Evolutionary conservation across 1,140 invertebrate species (phyloP).

Genomic region (Drosophila kurseongensis): DNA sequence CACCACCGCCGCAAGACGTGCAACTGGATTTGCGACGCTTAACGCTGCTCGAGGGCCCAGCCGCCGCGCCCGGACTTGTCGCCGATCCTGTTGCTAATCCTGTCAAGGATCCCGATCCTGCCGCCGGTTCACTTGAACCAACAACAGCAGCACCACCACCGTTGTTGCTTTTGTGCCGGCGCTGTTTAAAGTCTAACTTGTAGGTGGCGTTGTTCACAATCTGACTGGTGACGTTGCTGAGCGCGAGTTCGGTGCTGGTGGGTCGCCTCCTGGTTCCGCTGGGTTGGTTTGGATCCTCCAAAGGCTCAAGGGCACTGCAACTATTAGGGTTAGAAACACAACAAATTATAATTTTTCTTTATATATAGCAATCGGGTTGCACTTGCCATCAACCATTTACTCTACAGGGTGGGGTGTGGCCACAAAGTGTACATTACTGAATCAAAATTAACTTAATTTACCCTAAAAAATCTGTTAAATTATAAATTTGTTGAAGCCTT

Average conservation of each 20-base stretch:
- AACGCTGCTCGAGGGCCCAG: constrained; percentile 21
- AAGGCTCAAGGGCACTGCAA: constrained; percentile 64
- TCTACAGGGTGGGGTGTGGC: constrained; percentile 15
- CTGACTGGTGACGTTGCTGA: constrained; percentile 71
- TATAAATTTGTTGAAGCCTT: neutral
- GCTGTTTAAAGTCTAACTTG: constrained; percentile 72
- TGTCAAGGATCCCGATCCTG: constrained; percentile 15
- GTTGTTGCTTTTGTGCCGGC: constrained; percentile 69
- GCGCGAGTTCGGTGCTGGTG: constrained; percentile 65
- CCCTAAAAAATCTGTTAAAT: neutral
- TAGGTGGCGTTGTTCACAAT: constrained; percentile 71
- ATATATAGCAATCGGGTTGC: neutral
- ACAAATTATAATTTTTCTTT: neutral
- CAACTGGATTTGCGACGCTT: constrained; percentile 70
- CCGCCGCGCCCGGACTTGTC: constrained; percentile 19
- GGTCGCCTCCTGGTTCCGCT: constrained; percentile 44
- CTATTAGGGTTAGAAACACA: constrained; percentile 9
- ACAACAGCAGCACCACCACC: constrained; percentile 13
- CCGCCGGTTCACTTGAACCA: neutral
- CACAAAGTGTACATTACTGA: neutral
- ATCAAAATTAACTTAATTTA: neutral
- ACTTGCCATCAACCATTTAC: constrained; percentile 35
- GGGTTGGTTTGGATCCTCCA: constrained; percentile 19
- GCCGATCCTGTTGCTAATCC: constrained; percentile 27
- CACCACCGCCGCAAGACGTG: constrained; percentile 57